Conservation (phyloP, 1,140 invertebrate species). For the Kradibia gibbosae region DNA sequence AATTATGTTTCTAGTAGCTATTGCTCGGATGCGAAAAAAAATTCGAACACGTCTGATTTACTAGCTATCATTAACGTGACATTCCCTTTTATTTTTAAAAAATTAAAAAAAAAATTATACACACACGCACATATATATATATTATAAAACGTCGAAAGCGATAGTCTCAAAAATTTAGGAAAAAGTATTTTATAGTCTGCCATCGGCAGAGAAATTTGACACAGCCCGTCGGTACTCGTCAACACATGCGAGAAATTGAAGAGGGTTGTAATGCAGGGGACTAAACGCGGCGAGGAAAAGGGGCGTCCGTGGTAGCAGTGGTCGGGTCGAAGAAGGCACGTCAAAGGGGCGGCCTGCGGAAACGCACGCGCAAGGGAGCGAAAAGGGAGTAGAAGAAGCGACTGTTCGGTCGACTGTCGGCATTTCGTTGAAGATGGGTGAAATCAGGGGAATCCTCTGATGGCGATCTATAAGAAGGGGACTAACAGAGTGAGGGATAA, state of each 20-base stretch:
- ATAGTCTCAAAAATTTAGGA: too few relatives aligned
- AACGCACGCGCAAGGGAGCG: neutral
- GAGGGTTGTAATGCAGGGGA: slow-evolving; percentile 23
- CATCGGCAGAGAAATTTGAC: neutral
- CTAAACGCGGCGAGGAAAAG: slow-evolving; percentile 14
- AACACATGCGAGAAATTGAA: slow-evolving; percentile 30
- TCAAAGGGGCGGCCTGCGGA: slow-evolving; percentile 28
- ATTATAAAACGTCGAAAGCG: too few relatives aligned
- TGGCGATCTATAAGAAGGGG: neutral
- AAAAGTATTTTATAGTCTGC: neutral
- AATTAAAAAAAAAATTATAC: neutral
- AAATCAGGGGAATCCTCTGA: neutral
- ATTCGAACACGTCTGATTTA: too few relatives aligned
- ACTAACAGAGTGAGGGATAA: neutral
- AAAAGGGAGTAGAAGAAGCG: slow-evolving; percentile 5
- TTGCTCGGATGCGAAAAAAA: too few relatives aligned
- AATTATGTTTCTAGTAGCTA: too few relatives aligned
- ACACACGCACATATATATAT: too few relatives aligned
- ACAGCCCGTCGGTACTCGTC: neutral
- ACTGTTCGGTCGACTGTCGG: slow-evolving; percentile 2
- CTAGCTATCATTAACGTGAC: too few relatives aligned
- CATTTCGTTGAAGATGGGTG: slow-evolving; percentile 2
- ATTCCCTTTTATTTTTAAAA: too few relatives aligned
- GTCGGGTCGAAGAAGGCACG: neutral
- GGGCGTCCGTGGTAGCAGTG: neutral